Percentiles rank a stretch among this genome's conserved stretches.
These are phyloP conservation scores for Syngnathus scovelli DNA, from an alignment of 2,113 vertebrate genomes.

Conservation along the genomic window DNA sequence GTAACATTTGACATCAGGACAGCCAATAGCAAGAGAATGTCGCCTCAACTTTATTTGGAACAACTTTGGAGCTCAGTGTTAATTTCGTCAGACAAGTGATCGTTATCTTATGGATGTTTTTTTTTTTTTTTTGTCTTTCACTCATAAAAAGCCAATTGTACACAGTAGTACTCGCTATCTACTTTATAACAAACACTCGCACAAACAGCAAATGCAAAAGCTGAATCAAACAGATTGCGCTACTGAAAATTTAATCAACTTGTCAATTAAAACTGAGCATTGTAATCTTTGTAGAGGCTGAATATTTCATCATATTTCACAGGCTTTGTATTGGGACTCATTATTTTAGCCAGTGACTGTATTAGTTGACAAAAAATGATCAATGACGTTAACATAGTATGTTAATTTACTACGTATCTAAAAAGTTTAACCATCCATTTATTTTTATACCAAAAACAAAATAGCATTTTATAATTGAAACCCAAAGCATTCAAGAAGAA, in stretches of 20 bases:
- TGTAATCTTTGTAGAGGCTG: neutral
- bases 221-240: neutral
- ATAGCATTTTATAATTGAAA: neutral
- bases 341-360: neutral
- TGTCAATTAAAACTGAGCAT: neutral
- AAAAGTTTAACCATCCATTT: neutral
- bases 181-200: neutral
- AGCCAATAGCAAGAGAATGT: slow-evolving; percentile 4
- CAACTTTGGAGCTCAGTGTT: neutral
- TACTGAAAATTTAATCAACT: too few species aligned
- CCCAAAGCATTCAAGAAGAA: slow-evolving; percentile 50
- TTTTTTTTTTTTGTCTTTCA: slow-evolving; percentile 13
- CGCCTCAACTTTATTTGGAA: slow-evolving; percentile 14
- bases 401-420: neutral
- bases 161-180: neutral
- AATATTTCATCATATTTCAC: neutral
- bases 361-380: neutral
- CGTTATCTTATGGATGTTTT: slow-evolving; percentile 18
- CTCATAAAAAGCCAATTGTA: slow-evolving; percentile 7
- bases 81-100: slow-evolving; percentile 11
- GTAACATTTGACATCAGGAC: slow-evolving; percentile 2
- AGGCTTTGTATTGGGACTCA: neutral
- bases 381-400: neutral
- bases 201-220: neutral
- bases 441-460: neutral